phyloP scores from a whole-genome alignment of 2,113 vertebrate genomes.

The Clarias macrocephalus region DNA sequence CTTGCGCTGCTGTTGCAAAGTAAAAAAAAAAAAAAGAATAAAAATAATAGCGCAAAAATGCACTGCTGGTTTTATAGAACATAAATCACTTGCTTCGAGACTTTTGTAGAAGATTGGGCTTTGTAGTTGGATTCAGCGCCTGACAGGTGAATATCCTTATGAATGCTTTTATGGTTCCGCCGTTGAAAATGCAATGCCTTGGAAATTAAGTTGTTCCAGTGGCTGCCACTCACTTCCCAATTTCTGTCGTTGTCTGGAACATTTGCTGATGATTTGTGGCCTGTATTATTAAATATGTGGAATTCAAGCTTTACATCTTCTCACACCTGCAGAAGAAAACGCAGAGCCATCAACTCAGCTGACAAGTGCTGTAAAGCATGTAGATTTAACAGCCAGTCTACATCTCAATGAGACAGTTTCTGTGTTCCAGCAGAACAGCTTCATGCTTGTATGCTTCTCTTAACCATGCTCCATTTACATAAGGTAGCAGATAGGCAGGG shows the following conservation, averaged over 20 bases:
- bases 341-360: constrained; percentile 50
- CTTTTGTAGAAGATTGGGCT: constrained; percentile 28
- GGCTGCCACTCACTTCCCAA: constrained; percentile 34
- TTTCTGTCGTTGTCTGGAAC: constrained; percentile 13
- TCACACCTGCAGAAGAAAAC: constrained; percentile 46
- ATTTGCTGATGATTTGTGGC: constrained; percentile 45
- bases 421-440: constrained; percentile 44
- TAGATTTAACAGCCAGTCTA: constrained; percentile 50
- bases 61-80: constrained; percentile 28
- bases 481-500: constrained; percentile 38
- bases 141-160: constrained; percentile 18
- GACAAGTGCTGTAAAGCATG: constrained; percentile 55
- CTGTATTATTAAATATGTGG: constrained; percentile 45
- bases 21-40: constrained; percentile 1
- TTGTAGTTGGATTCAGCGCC: constrained; percentile 7
- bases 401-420: constrained; percentile 46
- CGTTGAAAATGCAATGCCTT: constrained; percentile 23
- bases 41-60: constrained; percentile 15
- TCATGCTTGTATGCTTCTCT: constrained; percentile 10
- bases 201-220: constrained; percentile 47
- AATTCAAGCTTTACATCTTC: constrained; percentile 47
- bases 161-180: constrained; percentile 1
- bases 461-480: constrained; percentile 36
- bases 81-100: constrained; percentile 24
- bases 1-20: background rate